Evolutionary conservation across 2,888 invertebrate genomes (phyloP), one percentile per base, ranked within the genome.

Genomic region (Orthosia incerta): DNA sequence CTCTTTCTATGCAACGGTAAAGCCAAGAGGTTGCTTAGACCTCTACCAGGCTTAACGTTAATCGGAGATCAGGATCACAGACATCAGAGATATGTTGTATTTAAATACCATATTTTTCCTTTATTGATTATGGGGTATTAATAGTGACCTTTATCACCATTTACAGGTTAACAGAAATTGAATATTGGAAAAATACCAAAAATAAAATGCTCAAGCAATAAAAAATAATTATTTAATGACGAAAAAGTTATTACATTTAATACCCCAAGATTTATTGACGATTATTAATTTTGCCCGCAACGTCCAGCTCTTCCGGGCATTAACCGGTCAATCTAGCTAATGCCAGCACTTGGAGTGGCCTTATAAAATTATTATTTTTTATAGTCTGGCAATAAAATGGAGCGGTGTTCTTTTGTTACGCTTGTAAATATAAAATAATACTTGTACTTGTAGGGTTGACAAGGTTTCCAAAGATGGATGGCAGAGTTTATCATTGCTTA

Each of bases 341-440:
- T 76, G 50, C 65, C 53, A 59, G 67, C 61, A 78, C 81, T 82
- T 62, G 67, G 60, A 76, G 50, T 65, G 56, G 59, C 48, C 73
- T 75, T 84, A 80, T 82, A 79, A 84, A 84, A 86, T 80, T 82
- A 71, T n/a, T 46, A 56, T 70, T 84, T 57, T 86, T 86, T 85
- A 84, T 86, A 62, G 76, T 60, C 61, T 4, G 62, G 69, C 82
- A 86, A 82, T 85, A 85, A 85, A 84, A 82, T 63, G 59, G 72
- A 71, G 80, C 85, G 72, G 74, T 65, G 57, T 76, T 84, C 79
- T 72, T 85, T 86, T 84, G 85, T 85, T 82, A 82, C 60, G 75
- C 66, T 65, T 84, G 61, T 82, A 84, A 84, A 74, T 80, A 84
- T 76, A 75, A 84, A 85, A 84, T 76, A 78, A 82, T 80, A 72